Base-by-base conservation (phyloP, 1,140 invertebrate genomes). In the Micrasema minimum region DNA sequence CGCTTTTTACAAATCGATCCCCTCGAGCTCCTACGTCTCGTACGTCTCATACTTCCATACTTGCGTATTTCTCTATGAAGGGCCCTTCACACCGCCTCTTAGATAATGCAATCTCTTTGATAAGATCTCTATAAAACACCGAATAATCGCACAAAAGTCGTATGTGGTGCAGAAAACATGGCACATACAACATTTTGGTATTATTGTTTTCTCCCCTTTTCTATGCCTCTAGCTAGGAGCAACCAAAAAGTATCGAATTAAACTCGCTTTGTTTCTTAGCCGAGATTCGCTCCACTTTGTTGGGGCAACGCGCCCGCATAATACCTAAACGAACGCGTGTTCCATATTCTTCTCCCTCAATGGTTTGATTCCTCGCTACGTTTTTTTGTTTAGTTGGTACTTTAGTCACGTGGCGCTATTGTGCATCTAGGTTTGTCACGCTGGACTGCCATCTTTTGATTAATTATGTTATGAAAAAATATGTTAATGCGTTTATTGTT, bases 401-500 rank as follows among this genome's bases (percentile, higher is more conserved):
- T 74, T 68, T 11, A 57, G 72, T 71, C 72, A 74, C 72, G 72
- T 74, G 72, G 53, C 72, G 66, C 72, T 66, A 57, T 73, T 53
- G 72, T 55, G 61, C 69, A 71, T 66, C 64, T 69, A 64, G 55
- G 61, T 69, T 66, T 66, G 69, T 74, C 72, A 68, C 72, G 69
- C 73, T 72, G 69, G 69, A 75, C 69, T 53, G 65, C 50, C 50
- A 51, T 69, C 66, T 69, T 69, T 69, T 75, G 69, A 75, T 75
- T 75, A 69, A 75, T 75, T 71, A 72, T 69, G n/a, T 61, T n/a
- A n/a, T n/a, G n/a, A 65, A 71, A 75, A 69, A 64, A 64, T 64
- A 57, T 67, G 37, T 55, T 53, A 57, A 57, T 53, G 11, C 43
- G 48, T 38, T 69, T 53, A 46, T 69, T 69, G 55, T 69, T 69